phyloP scores from a whole-genome alignment of 2,797 vertebrate genomes.

The Dromococcyx pavoninus region DNA sequence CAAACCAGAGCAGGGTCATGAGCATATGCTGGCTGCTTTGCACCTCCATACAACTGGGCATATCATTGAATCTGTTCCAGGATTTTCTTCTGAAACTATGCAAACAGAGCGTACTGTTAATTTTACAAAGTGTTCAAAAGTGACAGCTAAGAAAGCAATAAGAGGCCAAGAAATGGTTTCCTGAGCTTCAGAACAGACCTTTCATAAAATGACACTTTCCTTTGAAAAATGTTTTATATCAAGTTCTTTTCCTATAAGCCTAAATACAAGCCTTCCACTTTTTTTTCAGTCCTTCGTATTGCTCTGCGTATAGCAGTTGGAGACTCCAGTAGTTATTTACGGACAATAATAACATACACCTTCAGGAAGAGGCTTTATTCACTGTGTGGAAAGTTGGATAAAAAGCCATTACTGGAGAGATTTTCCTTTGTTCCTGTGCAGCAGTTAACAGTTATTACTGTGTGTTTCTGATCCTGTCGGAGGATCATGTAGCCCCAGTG shows the following conservation, averaged over 20 bases:
- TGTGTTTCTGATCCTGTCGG: not conserved
- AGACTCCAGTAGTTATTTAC: not conserved
- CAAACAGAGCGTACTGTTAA: not conserved
- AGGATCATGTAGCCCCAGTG: not conserved
- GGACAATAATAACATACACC: not conserved
- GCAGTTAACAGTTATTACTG: slow-evolving; percentile 7
- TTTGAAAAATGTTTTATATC: not conserved
- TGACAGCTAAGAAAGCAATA: not conserved
- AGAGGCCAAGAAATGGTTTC: not conserved
- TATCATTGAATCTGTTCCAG: not conserved
- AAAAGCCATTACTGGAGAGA: not conserved
- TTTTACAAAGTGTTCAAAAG: not conserved
- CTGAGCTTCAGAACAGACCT: not conserved
- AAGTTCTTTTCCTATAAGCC: not conserved
- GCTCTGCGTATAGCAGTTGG: not conserved
- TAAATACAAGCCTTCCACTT: not conserved
- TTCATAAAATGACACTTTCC: not conserved
- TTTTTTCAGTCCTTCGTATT: not conserved
- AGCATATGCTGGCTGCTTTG: not conserved
- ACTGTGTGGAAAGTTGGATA: not conserved
- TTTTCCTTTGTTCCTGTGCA: not conserved
- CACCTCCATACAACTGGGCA: not conserved
- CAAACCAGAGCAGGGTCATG: not conserved
- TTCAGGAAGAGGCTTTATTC: not conserved
- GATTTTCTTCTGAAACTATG: not conserved